These are phyloP conservation scores for Erebia palarica DNA, from an alignment of 2,888 invertebrate genomes.

Conservation along the genomic window DNA sequence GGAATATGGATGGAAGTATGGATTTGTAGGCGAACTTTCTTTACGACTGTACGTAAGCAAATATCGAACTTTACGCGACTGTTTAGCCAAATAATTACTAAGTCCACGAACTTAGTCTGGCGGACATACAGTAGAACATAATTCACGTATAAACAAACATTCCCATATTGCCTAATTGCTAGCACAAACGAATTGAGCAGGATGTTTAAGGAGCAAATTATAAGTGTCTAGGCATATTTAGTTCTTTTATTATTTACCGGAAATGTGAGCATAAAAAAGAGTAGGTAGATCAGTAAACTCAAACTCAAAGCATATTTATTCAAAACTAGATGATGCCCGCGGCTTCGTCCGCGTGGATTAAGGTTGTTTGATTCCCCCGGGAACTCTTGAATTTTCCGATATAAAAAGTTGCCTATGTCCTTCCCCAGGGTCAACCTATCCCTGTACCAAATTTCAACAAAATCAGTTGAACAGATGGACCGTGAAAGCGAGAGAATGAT, in stretches of 20 bases:
- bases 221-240: constrained; percentile 5
- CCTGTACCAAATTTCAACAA: no score
- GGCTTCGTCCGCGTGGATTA: no score
- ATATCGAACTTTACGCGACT: constrained; percentile 26
- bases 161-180: constrained; percentile 27
- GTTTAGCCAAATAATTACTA: constrained; percentile 31
- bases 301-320: no score
- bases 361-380: no score
- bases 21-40: no score
- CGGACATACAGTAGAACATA: constrained; percentile 31
- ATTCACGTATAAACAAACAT: constrained; percentile 27
- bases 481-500: no score
- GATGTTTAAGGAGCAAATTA: constrained; percentile 33
- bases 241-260: constrained; percentile 3
- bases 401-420: no score
- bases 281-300: no score
- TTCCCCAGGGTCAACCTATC: no score
- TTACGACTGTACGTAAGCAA: constrained; percentile 2
- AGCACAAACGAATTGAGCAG: constrained; percentile 28
- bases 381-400: no score
- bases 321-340: no score
- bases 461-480: no score
- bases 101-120: constrained; percentile 29
- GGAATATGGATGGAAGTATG: background rate
- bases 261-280: background rate